Percentiles rank a stretch among this genome's conserved stretches.
Evolutionary conservation across 2,113 vertebrate genomes (phyloP).

Genomic region (Lophochroa leadbeateri): DNA sequence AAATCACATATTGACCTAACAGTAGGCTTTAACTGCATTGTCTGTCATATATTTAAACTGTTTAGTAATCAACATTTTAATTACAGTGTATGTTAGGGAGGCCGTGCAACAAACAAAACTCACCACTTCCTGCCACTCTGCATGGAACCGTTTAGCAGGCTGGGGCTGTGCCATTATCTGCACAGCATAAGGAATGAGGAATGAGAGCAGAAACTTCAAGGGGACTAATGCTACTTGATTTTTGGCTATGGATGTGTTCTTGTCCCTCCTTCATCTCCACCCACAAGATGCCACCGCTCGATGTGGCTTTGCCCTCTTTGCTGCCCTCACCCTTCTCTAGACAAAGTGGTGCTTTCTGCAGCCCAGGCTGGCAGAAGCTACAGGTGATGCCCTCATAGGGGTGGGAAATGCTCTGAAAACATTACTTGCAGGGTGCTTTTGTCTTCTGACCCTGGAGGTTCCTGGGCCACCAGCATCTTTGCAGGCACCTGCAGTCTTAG

Average conservation of each 20-base stretch:
- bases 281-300: rapidly evolving
- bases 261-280: neutral
- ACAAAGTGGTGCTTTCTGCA: neutral
- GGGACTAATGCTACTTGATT: neutral
- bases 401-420: neutral
- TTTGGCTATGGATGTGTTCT: neutral
- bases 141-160: neutral
- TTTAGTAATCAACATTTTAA: conserved; percentile 82
- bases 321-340: rapidly evolving
- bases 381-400: neutral
- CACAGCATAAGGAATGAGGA: neutral
- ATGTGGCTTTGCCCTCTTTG: neutral
- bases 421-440: neutral
- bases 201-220: neutral
- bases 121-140: neutral
- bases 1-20: conserved; percentile 87
- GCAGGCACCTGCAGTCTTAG: neutral
- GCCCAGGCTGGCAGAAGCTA: neutral
- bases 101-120: conserved; percentile 71
- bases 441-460: neutral
- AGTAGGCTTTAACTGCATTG: conserved; percentile 78
- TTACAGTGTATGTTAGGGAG: conserved; percentile 67
- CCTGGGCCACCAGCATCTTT: neutral
- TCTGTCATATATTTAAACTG: conserved; percentile 79
- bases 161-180: neutral